Conservation (phyloP, 2,113 vertebrate genomes). For the Eclectus roratus region DNA sequence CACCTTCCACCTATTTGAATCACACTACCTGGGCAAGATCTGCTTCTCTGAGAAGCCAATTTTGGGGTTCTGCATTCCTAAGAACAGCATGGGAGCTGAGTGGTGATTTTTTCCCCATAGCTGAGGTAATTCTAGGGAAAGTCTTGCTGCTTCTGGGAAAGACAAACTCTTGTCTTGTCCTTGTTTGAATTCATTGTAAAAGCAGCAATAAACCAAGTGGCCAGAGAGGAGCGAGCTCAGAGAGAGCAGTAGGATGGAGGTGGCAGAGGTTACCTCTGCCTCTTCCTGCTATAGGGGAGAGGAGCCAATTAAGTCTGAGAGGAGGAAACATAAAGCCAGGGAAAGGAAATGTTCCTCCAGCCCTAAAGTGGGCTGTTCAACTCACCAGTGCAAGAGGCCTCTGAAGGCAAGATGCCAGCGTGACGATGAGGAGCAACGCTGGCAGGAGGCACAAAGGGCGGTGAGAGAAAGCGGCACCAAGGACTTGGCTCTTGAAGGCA, state of each 20-base stretch:
- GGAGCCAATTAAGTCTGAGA: not conserved
- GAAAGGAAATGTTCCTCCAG: not conserved
- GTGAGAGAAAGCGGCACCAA: not conserved
- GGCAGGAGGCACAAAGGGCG: not conserved
- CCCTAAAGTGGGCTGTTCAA: not conserved
- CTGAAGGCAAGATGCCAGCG: rapidly evolving
- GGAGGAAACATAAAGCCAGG: not conserved
- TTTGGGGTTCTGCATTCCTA: not conserved
- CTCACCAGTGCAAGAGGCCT: not conserved
- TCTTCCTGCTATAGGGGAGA: not conserved
- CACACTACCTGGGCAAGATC: rapidly evolving
- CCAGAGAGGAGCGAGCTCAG: not conserved
- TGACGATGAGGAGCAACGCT: rapidly evolving
- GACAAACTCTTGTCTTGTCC: not conserved
- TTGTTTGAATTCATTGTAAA: not conserved
- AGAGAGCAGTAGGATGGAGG: not conserved
- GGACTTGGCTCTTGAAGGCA: not conserved
- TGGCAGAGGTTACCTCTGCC: not conserved
- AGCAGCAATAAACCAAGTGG: not conserved
- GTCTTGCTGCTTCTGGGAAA: not conserved
- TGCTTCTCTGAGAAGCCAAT: rapidly evolving
- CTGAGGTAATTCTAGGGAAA: not conserved
- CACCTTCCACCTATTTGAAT: not conserved
- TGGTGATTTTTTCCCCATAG: not conserved
- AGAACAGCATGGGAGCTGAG: rapidly evolving